Evolutionary conservation across 2,888 invertebrate genomes (phyloP), one percentile per base, ranked within the genome.

Genomic region (Caenorhabditis sp.): DNA sequence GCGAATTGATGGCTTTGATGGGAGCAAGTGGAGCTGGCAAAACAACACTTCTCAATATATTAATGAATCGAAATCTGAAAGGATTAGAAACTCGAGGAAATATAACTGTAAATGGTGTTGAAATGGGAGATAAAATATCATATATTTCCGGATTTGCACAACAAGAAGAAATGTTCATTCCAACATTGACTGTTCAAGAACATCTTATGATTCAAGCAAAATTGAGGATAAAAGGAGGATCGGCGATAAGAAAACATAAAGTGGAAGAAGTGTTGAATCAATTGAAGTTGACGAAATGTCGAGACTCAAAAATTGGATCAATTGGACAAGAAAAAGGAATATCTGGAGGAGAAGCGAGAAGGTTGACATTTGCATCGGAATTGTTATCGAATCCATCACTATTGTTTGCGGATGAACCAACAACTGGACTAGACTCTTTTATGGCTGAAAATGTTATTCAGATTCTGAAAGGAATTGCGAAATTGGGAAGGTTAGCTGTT

Each of bases 341-440:
- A 3, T 81, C 81, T 3, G 77, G 97, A 0, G 97, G 97, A 25
- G 86, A 86, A 54, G 76, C 81, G 0, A 72, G 84, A 31, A 72
- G 86, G 20, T 63, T 86, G 21, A 93, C 96, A 0, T 96, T 99
- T 88, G 97, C 97, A 23, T 93, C 95, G n/a, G 97, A 97, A 54
- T 67, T 85, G 59, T 70, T 85, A 57, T 96, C 95, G 0, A 94
- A 97, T 90, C 97, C 97, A 0, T 93, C 94, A 0, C 90, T 97
- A 58, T 92, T 97, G 91, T 94, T 97, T 88, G 96, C 95, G 88
- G 97, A 97, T 87, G 97, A 97, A 87, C 97, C 97, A 0, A 97
- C 97, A 0, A 67, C 67, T 27, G 84, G 97, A 1, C 90, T 97
- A 66, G 97, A 97, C 89, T 95, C 96, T 0, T 96, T 93, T 86